Percentiles rank a stretch among this genome's conserved stretches.
These are phyloP conservation scores for Euplagia quadripunctaria DNA, from an alignment of 2,888 invertebrate genomes.

Conservation along the genomic window DNA sequence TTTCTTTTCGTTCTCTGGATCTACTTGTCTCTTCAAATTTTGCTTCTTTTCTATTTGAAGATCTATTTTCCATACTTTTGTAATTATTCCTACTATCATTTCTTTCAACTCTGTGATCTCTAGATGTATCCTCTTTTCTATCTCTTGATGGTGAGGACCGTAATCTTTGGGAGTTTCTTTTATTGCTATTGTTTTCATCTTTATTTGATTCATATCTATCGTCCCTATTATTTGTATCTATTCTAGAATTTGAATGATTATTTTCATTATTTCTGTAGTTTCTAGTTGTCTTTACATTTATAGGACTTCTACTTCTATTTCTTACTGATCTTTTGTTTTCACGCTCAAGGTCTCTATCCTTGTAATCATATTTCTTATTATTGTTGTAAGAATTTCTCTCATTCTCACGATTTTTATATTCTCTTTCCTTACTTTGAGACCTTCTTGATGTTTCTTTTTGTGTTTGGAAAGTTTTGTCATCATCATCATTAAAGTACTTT, in stretches of 20 bases:
- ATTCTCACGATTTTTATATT: conserved; percentile 45
- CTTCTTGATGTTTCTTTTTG: conserved; percentile 50
- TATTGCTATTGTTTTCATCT: conserved; percentile 30
- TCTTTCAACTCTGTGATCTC: conserved; percentile 12
- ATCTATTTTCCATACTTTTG: background rate
- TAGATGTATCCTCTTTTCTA: conserved; percentile 24
- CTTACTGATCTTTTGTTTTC: conserved; percentile 38
- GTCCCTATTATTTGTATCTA: conserved; percentile 23
- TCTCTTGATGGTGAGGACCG: conserved; percentile 34
- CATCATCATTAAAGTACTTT: conserved; percentile 82
- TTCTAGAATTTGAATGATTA: conserved; percentile 33
- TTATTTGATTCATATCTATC: conserved; percentile 2
- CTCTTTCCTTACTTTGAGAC: conserved; percentile 50
- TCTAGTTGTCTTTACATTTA: conserved; percentile 39
- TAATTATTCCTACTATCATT: background rate
- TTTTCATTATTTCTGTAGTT: conserved; percentile 27
- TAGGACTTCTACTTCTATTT: conserved; percentile 63
- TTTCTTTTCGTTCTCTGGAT: conserved; percentile 6
- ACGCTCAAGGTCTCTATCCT: conserved; percentile 42
- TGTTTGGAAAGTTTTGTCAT: conserved; percentile 47
- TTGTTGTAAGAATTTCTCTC: conserved; percentile 52
- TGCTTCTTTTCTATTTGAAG: conserved; percentile 6
- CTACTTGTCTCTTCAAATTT: background rate
- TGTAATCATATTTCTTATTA: conserved; percentile 62
- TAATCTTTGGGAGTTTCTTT: conserved; percentile 22